phyloP scores from a whole-genome alignment of 2,113 vertebrate genomes.

The Ardeotis arabs region DNA sequence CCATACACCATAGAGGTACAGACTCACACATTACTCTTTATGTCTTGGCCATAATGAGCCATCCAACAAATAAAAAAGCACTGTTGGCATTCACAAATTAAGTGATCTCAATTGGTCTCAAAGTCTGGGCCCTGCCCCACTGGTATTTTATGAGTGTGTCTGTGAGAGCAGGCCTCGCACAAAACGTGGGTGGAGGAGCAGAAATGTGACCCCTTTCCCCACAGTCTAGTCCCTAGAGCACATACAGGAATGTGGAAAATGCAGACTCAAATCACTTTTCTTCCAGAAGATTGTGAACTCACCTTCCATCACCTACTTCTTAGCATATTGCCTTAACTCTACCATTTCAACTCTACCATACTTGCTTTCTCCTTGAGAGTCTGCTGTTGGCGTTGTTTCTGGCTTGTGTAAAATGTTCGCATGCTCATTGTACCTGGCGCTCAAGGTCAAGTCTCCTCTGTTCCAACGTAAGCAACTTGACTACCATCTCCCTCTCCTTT shows the following conservation, averaged over 20 bases:
- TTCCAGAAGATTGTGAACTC: not conserved
- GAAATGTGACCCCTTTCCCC: not conserved
- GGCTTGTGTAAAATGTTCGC: not conserved
- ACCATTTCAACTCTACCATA: not conserved
- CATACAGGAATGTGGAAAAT: not conserved
- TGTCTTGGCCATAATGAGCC: not conserved
- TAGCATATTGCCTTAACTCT: not conserved
- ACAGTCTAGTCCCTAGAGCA: not conserved
- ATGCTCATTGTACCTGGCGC: not conserved
- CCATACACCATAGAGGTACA: not conserved
- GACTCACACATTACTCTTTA: not conserved
- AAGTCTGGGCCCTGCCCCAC: not conserved
- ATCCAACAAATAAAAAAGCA: not conserved
- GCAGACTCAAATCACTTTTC: not conserved
- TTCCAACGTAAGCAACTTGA: accelerated
- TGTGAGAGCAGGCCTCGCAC: not conserved
- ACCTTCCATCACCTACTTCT: not conserved
- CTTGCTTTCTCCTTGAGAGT: not conserved
- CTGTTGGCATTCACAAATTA: not conserved
- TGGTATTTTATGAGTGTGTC: not conserved
- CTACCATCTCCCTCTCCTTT: not conserved
- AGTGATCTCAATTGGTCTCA: not conserved
- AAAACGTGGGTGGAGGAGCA: not conserved
- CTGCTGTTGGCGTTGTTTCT: not conserved
- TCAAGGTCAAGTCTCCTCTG: not conserved